Evolutionary conservation across 2,888 invertebrate genomes (phyloP).

Genomic region (Zhuqinia jingwanae): DNA sequence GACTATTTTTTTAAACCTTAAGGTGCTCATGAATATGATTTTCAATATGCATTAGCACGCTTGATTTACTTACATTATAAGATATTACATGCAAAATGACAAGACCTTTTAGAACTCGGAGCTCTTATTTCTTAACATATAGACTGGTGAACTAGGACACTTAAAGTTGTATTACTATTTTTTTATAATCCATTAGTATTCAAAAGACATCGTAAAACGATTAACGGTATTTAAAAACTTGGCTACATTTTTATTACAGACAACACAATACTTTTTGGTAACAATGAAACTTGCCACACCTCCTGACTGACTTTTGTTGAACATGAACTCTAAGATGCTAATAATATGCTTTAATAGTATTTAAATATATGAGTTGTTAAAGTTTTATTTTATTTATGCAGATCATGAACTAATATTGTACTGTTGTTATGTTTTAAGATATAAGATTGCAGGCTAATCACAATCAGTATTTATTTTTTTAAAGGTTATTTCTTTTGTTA

Average conservation of each 20-base stretch:
- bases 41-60: not conserved
- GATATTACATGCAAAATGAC: too few relatives aligned
- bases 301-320: not conserved
- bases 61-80: not conserved
- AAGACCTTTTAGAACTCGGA: constrained; percentile 26
- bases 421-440: not conserved
- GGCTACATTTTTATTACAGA: not conserved
- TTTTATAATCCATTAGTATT: not conserved
- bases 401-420: not conserved
- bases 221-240: constrained; percentile 14
- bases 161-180: not conserved
- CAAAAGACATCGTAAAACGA: not conserved
- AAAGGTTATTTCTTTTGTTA: not conserved
- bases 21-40: too few relatives aligned
- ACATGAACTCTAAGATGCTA: not conserved
- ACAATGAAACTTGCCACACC: not conserved
- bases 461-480: not conserved
- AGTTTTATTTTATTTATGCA: not conserved
- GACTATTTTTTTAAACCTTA: too few relatives aligned
- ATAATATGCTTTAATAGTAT: too few relatives aligned
- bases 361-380: too few relatives aligned
- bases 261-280: not conserved
- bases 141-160: constrained; percentile 27
- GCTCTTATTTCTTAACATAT: constrained; percentile 14
- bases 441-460: constrained; percentile 26